Conservation (phyloP, 2,888 invertebrate genomes). For the Celastrina argiolus region DNA sequence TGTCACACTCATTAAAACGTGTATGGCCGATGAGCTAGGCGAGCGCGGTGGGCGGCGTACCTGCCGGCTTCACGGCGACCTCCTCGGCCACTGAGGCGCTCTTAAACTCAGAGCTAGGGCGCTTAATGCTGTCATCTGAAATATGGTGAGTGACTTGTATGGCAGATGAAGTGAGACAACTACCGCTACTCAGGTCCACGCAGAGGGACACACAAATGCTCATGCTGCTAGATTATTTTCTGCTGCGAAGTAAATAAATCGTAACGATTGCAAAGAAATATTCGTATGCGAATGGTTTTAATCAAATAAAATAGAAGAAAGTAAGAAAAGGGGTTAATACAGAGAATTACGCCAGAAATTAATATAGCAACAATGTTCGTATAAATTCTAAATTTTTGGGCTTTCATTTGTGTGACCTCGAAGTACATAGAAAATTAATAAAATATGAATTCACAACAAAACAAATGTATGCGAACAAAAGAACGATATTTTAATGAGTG, state of each 20-base stretch:
- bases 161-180: constrained; percentile 59
- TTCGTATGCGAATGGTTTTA: neutral
- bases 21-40: constrained; percentile 70
- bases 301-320: neutral
- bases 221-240: constrained; percentile 21
- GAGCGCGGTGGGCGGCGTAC: constrained; percentile 67
- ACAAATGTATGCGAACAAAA: constrained; percentile 38
- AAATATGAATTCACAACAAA: constrained; percentile 37
- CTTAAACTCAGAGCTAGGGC: constrained; percentile 93
- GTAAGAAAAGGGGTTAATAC: neutral
- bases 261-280: neutral
- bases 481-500: constrained; percentile 44
- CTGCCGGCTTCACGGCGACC: constrained; percentile 64
- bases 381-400: neutral
- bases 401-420: constrained; percentile 35
- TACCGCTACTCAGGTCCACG: constrained; percentile 49
- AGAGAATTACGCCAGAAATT: neutral
- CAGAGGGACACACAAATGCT: constrained; percentile 49
- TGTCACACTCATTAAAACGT: constrained; percentile 65
- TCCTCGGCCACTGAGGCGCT: constrained; percentile 77
- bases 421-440: constrained; percentile 34
- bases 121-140: constrained; percentile 87
- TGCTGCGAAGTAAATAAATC: neutral
- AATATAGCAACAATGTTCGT: constrained; percentile 14
- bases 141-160: constrained; percentile 72